Conservation (phyloP, 2,888 invertebrate species). For the Candidula unifasciata region DNA sequence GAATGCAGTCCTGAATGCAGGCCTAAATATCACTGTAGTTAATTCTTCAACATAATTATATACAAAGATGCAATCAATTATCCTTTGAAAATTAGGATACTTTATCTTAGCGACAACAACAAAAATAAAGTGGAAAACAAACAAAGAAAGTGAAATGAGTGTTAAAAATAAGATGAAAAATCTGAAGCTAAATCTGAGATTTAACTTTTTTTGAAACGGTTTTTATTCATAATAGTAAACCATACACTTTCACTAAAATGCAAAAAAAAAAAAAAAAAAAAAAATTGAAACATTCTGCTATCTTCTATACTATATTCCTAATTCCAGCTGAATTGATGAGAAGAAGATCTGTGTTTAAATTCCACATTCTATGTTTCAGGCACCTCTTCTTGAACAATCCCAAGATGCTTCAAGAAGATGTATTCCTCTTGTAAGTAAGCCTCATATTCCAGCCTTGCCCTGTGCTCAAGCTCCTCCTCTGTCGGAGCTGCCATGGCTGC, state of each 20-base stretch:
- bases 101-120: too few species aligned
- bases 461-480: slow-evolving; percentile 74
- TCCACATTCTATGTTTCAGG: slow-evolving; percentile 41
- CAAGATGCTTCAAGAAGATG: slow-evolving; percentile 74
- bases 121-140: too few species aligned
- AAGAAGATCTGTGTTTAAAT: not conserved
- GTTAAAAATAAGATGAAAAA: not conserved
- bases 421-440: slow-evolving; percentile 61
- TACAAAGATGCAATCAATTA: not conserved
- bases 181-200: too few species aligned
- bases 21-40: too few species aligned
- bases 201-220: too few species aligned
- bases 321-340: not conserved
- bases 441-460: slow-evolving; percentile 74
- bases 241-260: too few species aligned
- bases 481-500: slow-evolving; percentile 61
- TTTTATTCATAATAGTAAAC: too few species aligned
- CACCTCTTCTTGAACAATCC: slow-evolving; percentile 75
- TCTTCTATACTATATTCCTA: not conserved
- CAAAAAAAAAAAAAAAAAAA: too few species aligned
- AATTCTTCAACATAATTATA: too few species aligned
- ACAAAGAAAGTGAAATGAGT: not conserved
- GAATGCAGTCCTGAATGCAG: too few species aligned
- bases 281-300: too few species aligned
- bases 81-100: not conserved